A percentile compares a stretch with the other conserved stretches of the same genome.
Evolutionary conservation across 2,888 invertebrate genomes (phyloP).

Genomic region (Cordylochernes scorpioides): DNA sequence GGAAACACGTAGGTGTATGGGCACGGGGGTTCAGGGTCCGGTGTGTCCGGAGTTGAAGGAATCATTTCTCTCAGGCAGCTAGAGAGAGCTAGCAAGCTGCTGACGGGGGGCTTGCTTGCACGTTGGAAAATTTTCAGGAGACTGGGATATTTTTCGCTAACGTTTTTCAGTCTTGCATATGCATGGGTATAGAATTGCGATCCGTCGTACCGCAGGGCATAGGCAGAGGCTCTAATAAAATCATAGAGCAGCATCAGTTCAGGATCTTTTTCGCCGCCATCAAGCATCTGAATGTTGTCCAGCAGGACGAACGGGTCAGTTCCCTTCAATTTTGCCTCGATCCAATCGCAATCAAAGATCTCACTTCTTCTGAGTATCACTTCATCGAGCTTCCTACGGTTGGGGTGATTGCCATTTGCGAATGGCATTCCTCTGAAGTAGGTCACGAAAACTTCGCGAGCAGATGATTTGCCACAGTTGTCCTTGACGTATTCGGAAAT

Average conservation of each 20-base stretch:
- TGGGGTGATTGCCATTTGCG: too few relatives aligned
- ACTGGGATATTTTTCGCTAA: constrained; percentile 13
- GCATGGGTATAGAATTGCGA: constrained; percentile 51
- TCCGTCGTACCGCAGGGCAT: constrained; percentile 49
- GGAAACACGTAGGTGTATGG: constrained; percentile 33
- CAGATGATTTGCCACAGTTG: not conserved
- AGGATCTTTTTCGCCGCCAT: constrained; percentile 18
- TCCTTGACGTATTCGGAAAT: not conserved
- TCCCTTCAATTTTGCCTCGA: constrained; percentile 47
- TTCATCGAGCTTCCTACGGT: constrained; percentile 51
- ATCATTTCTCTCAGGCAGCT: constrained; percentile 15
- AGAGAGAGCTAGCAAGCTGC: constrained; percentile 33
- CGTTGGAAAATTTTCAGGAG: constrained; percentile 5
- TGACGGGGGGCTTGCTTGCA: constrained; percentile 23
- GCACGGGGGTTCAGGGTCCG: not conserved
- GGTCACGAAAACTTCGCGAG: too few relatives aligned
- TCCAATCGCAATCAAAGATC: constrained; percentile 48
- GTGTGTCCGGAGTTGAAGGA: not conserved
- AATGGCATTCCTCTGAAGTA: too few relatives aligned
- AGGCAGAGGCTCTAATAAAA: constrained; percentile 40
- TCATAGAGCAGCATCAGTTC: constrained; percentile 34
- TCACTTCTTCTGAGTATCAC: too few relatives aligned
- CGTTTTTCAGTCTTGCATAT: constrained; percentile 23
- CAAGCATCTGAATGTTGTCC: constrained; percentile 12
- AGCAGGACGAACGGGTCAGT: constrained; percentile 10